These are phyloP conservation scores for Corythaeola cristata DNA, from an alignment of 2,113 vertebrate species.

Conservation along the genomic window DNA sequence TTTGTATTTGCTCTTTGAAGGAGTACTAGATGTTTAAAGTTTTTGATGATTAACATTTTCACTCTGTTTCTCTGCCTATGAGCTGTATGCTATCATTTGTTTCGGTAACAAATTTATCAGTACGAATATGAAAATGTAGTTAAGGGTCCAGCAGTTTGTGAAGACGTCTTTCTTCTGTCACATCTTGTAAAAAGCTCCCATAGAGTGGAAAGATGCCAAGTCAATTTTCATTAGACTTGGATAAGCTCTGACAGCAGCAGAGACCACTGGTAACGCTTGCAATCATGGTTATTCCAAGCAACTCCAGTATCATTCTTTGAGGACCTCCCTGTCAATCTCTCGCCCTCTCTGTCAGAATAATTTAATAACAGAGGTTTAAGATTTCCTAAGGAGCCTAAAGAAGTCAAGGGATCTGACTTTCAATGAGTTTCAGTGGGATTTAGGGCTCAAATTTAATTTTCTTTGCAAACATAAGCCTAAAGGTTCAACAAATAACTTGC, in stretches of 20 bases:
- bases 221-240: not conserved
- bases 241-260: not conserved
- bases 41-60: not conserved
- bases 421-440: not conserved
- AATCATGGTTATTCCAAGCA: not conserved
- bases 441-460: not conserved
- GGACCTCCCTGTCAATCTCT: not conserved
- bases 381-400: not conserved
- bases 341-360: not conserved
- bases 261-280: not conserved
- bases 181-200: not conserved
- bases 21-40: not conserved
- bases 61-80: not conserved
- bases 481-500: not conserved
- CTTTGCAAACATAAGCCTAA: not conserved
- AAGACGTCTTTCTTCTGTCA: slow-evolving; percentile 2
- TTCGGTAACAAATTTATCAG: not conserved
- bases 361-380: not conserved
- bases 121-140: not conserved
- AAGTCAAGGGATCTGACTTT: not conserved
- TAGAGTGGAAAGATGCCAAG: not conserved
- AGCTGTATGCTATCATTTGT: not conserved
- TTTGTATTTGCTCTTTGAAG: not conserved
- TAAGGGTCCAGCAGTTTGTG: not conserved
- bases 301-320: not conserved